Conservation (phyloP, 1,140 invertebrate species). For the Penaeus chinensis region DNA sequence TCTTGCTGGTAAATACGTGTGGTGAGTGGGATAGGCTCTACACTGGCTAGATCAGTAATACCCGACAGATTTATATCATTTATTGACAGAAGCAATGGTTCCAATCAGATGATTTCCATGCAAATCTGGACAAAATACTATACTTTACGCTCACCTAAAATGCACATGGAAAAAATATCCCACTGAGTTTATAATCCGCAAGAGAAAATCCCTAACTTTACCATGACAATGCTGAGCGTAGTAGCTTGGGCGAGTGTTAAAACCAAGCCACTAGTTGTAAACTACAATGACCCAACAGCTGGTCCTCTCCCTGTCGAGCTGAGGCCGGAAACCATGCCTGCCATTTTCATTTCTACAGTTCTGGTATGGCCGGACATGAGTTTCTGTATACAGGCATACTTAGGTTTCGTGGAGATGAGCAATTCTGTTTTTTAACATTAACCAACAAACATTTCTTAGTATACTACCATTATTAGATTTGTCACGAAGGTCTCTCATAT, state of each 20-base stretch:
- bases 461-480: too few species aligned
- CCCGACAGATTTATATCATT: constrained; percentile 37
- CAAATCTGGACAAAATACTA: constrained; percentile 54
- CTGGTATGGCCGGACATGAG: too few species aligned
- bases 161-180: constrained; percentile 35
- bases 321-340: too few species aligned
- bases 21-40: constrained; percentile 4
- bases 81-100: constrained; percentile 49
- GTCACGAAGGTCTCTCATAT: too few species aligned
- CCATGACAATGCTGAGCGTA: constrained; percentile 7
- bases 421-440: too few species aligned
- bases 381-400: too few species aligned
- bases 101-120: constrained; percentile 56
- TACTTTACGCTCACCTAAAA: constrained; percentile 52
- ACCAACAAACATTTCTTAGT: too few species aligned
- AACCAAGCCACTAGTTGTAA: not conserved
- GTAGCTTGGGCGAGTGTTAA: constrained; percentile 18
- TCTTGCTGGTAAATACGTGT: constrained; percentile 5
- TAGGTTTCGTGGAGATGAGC: too few species aligned
- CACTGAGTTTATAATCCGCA: constrained; percentile 44
- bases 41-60: constrained; percentile 24
- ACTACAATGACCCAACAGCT: too few species aligned
- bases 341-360: too few species aligned
- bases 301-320: too few species aligned
- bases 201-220: constrained; percentile 51